Conservation (phyloP, 1,140 invertebrate species). For the Bombus ignitus region DNA sequence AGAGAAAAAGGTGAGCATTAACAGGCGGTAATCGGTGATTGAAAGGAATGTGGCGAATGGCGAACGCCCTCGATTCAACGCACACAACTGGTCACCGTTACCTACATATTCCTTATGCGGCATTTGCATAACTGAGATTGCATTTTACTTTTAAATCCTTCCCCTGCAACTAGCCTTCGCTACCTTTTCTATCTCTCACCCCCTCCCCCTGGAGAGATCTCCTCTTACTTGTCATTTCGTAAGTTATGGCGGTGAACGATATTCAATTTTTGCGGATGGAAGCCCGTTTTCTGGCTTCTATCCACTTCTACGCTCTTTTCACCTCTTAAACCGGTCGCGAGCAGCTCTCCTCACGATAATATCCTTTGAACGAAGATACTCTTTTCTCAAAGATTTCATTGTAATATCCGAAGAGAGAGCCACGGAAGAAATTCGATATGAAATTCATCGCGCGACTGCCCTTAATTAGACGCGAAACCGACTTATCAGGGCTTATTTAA, state of each 20-base stretch:
- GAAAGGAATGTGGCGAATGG: not conserved
- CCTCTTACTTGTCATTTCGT: conserved; percentile 55
- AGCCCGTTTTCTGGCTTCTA: conserved; percentile 19
- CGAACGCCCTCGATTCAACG: conserved; percentile 57
- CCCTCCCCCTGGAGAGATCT: not conserved
- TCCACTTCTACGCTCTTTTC: conserved; percentile 43
- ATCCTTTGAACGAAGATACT: conserved; percentile 54
- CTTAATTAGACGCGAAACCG: conserved; percentile 32
- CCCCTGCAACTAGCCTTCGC: conserved; percentile 40
- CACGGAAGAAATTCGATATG: conserved; percentile 42
- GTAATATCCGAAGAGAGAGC: conserved; percentile 42
- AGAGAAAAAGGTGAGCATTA: not conserved
- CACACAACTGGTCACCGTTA: conserved; percentile 54
- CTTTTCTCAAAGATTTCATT: conserved; percentile 51
- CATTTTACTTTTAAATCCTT: conserved; percentile 73
- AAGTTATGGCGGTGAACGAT: conserved; percentile 60
- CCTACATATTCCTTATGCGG: conserved; percentile 62
- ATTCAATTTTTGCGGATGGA: conserved; percentile 67
- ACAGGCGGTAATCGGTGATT: not conserved
- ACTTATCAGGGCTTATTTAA: conserved; percentile 22
- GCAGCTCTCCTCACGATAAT: conserved; percentile 50
- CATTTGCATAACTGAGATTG: conserved; percentile 71
- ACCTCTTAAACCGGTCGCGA: conserved; percentile 28
- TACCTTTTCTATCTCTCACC: not conserved
- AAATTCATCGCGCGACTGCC: conserved; percentile 24